These are phyloP conservation scores for Andrena minutula DNA, from an alignment of 2,888 invertebrate species.

Conservation along the genomic window DNA sequence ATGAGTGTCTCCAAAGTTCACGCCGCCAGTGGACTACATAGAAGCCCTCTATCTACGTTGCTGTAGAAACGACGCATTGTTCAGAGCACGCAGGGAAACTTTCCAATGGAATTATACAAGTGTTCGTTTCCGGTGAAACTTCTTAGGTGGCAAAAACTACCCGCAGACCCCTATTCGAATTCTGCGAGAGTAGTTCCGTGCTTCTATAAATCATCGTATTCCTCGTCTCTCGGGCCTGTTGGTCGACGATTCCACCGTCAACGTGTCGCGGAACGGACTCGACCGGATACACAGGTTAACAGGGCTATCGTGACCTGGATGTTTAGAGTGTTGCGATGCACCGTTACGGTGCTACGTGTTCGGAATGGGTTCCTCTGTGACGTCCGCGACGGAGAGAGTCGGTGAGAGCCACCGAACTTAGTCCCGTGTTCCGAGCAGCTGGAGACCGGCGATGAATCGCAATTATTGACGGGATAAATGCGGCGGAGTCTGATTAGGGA, in stretches of 20 bases:
- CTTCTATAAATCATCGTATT: not conserved
- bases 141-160: too few species aligned
- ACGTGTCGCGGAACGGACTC: constrained; percentile 23
- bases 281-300: constrained; percentile 63
- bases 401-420: not conserved
- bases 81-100: too few species aligned
- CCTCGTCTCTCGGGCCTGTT: not conserved
- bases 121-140: too few species aligned
- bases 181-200: not conserved
- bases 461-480: constrained; percentile 26
- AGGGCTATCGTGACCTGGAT: constrained; percentile 59
- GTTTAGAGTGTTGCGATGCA: constrained; percentile 53
- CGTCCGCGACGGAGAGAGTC: constrained; percentile 10
- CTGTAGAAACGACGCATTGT: too few species aligned
- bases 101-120: too few species aligned
- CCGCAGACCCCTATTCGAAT: too few species aligned
- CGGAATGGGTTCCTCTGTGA: constrained; percentile 46
- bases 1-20: too few species aligned
- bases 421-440: not conserved
- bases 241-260: constrained; percentile 1
- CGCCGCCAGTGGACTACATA: too few species aligned
- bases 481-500: not conserved
- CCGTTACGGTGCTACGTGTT: constrained; percentile 63
- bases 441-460: constrained; percentile 6
- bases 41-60: too few species aligned